These are phyloP conservation scores for Therioaphis trifolii DNA, from an alignment of 2,888 invertebrate species.

Conservation along the genomic window DNA sequence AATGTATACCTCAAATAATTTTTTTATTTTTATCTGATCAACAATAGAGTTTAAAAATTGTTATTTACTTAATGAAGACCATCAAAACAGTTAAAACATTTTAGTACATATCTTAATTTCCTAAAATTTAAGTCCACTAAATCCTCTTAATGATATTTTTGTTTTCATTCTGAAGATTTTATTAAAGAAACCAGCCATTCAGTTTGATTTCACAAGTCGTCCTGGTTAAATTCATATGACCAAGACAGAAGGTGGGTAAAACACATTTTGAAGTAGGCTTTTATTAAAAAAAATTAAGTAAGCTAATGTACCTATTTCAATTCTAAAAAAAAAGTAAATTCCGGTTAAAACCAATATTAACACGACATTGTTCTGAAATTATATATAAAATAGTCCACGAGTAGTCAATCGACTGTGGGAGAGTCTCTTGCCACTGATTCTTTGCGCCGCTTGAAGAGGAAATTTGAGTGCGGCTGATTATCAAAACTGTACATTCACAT, in stretches of 20 bases:
- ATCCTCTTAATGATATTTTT: slow-evolving; percentile 57
- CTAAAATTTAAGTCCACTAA: slow-evolving; percentile 48
- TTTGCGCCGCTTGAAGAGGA: slow-evolving; percentile 62
- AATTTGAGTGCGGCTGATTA: slow-evolving; percentile 61
- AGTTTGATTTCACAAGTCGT: slow-evolving; percentile 53
- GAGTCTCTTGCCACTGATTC: slow-evolving; percentile 61
- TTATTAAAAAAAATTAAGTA: slow-evolving; percentile 51
- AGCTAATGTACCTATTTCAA: slow-evolving; percentile 54
- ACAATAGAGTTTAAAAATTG: neutral
- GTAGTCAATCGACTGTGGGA: slow-evolving; percentile 62
- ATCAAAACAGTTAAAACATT: slow-evolving; percentile 14
- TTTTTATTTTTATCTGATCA: neutral
- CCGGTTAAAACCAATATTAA: slow-evolving; percentile 61
- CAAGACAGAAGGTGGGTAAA: slow-evolving; percentile 61
- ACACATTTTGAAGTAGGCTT: slow-evolving; percentile 58
- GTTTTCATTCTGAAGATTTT: slow-evolving; percentile 61
- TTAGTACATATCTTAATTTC: slow-evolving; percentile 45
- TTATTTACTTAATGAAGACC: neutral
- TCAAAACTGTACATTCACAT: slow-evolving; percentile 58
- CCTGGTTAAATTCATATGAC: slow-evolving; percentile 61
- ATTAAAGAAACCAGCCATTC: slow-evolving; percentile 61
- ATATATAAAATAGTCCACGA: slow-evolving; percentile 63
- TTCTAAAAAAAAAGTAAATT: slow-evolving; percentile 59
- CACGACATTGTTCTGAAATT: slow-evolving; percentile 63
- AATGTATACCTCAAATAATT: too few species aligned